Conservation (phyloP, 2,113 vertebrate species). For the Micromys minutus region DNA sequence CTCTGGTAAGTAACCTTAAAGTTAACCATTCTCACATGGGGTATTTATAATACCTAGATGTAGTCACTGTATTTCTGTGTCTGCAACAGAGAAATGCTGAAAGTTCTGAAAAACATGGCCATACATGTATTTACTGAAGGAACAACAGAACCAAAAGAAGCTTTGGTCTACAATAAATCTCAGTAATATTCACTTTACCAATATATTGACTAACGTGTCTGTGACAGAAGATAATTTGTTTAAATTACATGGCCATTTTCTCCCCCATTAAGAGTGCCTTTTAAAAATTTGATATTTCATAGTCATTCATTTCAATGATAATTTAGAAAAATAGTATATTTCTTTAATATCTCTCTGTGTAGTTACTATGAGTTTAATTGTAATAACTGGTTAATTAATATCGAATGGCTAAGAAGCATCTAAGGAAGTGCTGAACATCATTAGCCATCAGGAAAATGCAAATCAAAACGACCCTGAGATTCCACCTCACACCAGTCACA, state of each 20-base stretch:
- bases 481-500: too few relatives aligned
- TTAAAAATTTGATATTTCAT: slow-evolving; percentile 45
- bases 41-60: not conserved
- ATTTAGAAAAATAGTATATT: slow-evolving; percentile 40
- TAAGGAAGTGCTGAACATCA: too few relatives aligned
- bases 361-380: not conserved
- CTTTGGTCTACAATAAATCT: not conserved
- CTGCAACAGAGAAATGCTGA: not conserved
- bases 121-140: not conserved
- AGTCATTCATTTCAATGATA: slow-evolving; percentile 38
- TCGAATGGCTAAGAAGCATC: too few relatives aligned
- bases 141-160: not conserved
- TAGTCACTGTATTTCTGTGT: not conserved
- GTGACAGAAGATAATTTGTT: slow-evolving; percentile 7
- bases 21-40: not conserved
- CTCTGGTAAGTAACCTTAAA: not conserved
- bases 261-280: not conserved
- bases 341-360: slow-evolving; percentile 50
- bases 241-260: not conserved
- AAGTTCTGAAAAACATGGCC: not conserved
- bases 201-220: not conserved
- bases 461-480: too few relatives aligned
- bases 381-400: slow-evolving; percentile 39
- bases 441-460: too few relatives aligned
- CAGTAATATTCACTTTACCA: not conserved